Evolutionary conservation across 2,888 invertebrate species (phyloP).

Genomic region (Hemaris fuciformis): DNA sequence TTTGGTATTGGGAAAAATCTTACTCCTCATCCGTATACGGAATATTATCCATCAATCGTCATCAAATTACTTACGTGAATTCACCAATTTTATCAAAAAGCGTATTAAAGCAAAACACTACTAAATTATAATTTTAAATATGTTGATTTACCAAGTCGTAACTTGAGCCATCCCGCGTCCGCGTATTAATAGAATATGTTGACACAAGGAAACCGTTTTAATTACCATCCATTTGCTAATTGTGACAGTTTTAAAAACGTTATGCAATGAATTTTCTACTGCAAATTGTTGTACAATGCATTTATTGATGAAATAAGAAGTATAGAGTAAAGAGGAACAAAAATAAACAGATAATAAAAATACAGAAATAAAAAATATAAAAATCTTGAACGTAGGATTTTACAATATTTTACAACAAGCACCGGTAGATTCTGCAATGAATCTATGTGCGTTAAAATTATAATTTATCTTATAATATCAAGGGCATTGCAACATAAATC

Average conservation of each 20-base stretch:
- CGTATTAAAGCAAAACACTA: neutral
- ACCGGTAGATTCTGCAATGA: too few species aligned
- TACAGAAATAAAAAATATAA: too few species aligned
- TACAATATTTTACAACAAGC: too few species aligned
- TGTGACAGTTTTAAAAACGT: slow-evolving; percentile 20
- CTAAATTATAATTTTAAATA: neutral
- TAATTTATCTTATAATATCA: neutral
- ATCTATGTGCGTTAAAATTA: neutral
- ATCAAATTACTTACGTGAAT: too few species aligned
- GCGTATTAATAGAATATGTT: slow-evolving; percentile 14
- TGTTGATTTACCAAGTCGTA: neutral
- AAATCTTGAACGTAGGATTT: too few species aligned
- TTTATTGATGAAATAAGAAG: too few species aligned
- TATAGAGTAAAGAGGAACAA: too few species aligned
- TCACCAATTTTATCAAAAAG: neutral
- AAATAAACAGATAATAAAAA: too few species aligned
- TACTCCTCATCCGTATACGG: too few species aligned
- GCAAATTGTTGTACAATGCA: too few species aligned
- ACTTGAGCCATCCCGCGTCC: neutral
- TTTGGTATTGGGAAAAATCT: too few species aligned
- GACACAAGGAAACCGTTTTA: slow-evolving; percentile 31
- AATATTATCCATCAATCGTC: too few species aligned
- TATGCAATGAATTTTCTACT: neutral
- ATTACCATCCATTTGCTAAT: slow-evolving; percentile 28
- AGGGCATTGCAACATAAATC: neutral